Evolutionary conservation across 2,888 invertebrate genomes (phyloP), one percentile per base, ranked within the genome.

Genomic region (Cerastis leucographa): DNA sequence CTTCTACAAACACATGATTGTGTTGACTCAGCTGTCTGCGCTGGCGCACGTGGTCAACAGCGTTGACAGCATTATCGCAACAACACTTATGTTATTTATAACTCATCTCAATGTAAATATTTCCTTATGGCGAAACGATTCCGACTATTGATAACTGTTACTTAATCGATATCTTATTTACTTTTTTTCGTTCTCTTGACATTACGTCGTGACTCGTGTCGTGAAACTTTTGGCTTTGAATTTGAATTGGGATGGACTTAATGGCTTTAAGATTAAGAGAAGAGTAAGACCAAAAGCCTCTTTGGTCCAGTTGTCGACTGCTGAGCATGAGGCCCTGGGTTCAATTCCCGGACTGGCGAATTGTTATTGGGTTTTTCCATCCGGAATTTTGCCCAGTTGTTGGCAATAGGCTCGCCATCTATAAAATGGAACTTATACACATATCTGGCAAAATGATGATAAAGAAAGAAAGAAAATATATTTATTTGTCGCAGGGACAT

Each of bases 11-110:
- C 83, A 82, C 83, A 83, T 74, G 80, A 61, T 65, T 56, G 42
- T 91, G 84, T 92, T 91, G 89, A 91, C 87, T 90, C 92, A 92
- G 92, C 92, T 90, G 92, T 66, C 68, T 71, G 61, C 80, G 78
- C 69, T 11, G 2, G 69, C 84, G 90, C 93, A 93, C 93, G 93
- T 93, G 95, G 91, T 83, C 51, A 46, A 76, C 69, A 84, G 88
- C 87, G 87, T 73, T 89, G 87, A 82, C 76, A 76, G 81, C 83
- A 81, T 87, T 84, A 85, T 82, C 85, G 86, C 82, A 84, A 84
- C 78, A 78, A 86, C 84, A 85, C 69, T 78, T 80, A 84, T 35
- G 35, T 35, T 35, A 35, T 35, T 35, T 35, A 2, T 69, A 85
- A 78, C 80, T 84, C 69, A 71, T 71, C 85, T 75, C 42, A 78